Evolutionary conservation across 2,113 vertebrate species (phyloP), one percentile per base, ranked within the genome.

Genomic region (Anguilla japonica): DNA sequence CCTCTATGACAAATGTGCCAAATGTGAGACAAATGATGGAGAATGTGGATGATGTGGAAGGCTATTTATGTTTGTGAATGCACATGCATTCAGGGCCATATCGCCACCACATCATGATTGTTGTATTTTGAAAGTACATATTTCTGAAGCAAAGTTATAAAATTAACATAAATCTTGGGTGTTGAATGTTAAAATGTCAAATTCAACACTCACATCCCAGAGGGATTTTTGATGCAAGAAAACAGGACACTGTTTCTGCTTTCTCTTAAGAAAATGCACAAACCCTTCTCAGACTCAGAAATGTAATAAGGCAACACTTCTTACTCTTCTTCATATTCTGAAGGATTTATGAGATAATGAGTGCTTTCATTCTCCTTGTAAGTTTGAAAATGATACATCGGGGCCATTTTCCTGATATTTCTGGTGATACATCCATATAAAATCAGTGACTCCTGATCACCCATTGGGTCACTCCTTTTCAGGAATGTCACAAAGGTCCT

Each of bases 301-400:
- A 34, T 75, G 8, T 5, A 75, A 75, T 75, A 34, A 34, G 6
- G 29, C n/a, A 13, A 75, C 5, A 75, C 29, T 34, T 53, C 29
- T 78, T 34, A 39, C 53, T 40, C 39, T 57, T 80, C 75, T 41
- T 71, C 79, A 82, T 46, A 46, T 86, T 83, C 87, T 84, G 67
- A 83, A 57, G 43, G 88, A 89, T 87, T 90, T 88, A 88, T 86
- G 83, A 81, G 67, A 56, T 84, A 83, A 86, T 84, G 79, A 87
- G 87, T 84, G 78, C 80, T 87, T 83, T 83, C 81, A 89, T 83
- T 81, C 75, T 85, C 87, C 84, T 88, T 88, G 85, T 88, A 86
- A 85, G 86, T 83, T 85, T 86, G 67, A 87, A 88, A 87, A 84
- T 50, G 26, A 80, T 67, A 84, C 83, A 84, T 85, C 63, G 43